Percentiles rank a stretch among this genome's conserved stretches.
These are phyloP conservation scores for Bemisia tabaci DNA, from an alignment of 1,140 invertebrate genomes.

Conservation along the genomic window DNA sequence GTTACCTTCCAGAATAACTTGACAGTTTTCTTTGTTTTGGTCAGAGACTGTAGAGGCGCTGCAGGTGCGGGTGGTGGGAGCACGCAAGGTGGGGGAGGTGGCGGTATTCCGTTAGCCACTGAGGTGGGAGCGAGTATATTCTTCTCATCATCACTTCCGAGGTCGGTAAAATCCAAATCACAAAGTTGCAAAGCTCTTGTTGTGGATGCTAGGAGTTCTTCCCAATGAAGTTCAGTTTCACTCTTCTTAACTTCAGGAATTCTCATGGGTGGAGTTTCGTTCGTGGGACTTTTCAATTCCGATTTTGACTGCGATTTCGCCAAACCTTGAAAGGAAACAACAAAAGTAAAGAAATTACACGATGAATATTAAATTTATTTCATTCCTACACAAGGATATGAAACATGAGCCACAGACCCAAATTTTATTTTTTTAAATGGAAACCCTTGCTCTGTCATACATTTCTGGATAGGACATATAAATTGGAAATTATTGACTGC, in stretches of 20 bases:
- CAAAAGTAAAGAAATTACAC: constrained; percentile 3
- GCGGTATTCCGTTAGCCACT: constrained; percentile 46
- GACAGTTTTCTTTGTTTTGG: constrained; percentile 94
- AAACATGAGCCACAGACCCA: too few relatives aligned
- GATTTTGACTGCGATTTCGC: constrained; percentile 29
- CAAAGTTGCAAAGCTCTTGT: constrained; percentile 77
- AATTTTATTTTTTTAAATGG: too few relatives aligned
- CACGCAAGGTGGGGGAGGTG: constrained; percentile 48
- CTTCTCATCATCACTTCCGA: constrained; percentile 64
- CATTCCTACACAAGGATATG: too few relatives aligned
- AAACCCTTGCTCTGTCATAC: too few relatives aligned
- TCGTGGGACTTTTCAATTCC: constrained; percentile 50
- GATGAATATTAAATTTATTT: not conserved
- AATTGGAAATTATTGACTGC: too few relatives aligned
- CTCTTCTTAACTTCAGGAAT: constrained; percentile 64
- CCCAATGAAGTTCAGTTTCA: constrained; percentile 91
- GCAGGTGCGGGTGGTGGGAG: constrained; percentile 26
- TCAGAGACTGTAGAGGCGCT: constrained; percentile 37
- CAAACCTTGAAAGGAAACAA: constrained; percentile 17
- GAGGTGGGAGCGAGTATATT: constrained; percentile 45
- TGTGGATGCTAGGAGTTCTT: constrained; percentile 67
- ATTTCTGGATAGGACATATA: too few relatives aligned
- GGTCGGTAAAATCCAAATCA: constrained; percentile 91
- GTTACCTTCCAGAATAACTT: constrained; percentile 86
- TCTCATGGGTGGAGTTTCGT: constrained; percentile 39